These are phyloP conservation scores for Paraescarpia echinospica DNA, from an alignment of 1,140 invertebrate genomes.

Conservation along the genomic window DNA sequence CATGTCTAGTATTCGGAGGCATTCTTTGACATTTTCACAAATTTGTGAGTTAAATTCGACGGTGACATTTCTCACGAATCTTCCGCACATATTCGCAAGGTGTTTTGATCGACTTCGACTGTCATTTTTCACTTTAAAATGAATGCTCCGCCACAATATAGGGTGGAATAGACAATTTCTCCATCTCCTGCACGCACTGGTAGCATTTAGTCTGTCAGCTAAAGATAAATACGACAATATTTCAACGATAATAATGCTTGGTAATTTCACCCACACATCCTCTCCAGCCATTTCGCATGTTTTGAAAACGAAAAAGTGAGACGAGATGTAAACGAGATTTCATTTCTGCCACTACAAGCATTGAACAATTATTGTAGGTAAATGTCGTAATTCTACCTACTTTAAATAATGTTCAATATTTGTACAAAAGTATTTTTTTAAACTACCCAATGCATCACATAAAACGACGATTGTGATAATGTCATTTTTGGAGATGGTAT, in stretches of 20 bases:
- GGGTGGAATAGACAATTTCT: slow-evolving; percentile 66
- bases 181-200: slow-evolving; percentile 68
- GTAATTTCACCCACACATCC: slow-evolving; percentile 58
- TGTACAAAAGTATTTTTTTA: not conserved
- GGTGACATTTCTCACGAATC: slow-evolving; percentile 56
- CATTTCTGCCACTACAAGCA: not conserved
- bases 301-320: slow-evolving; percentile 19
- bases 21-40: slow-evolving; percentile 50
- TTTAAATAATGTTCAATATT: not conserved
- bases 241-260: slow-evolving; percentile 67
- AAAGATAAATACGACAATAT: slow-evolving; percentile 66
- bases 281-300: slow-evolving; percentile 47
- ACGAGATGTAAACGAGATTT: not conserved
- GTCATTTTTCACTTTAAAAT: slow-evolving; percentile 54
- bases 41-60: slow-evolving; percentile 59
- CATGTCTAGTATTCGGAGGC: slow-evolving; percentile 43
- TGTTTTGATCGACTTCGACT: slow-evolving; percentile 56
- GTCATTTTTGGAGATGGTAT: not conserved
- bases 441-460: not conserved
- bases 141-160: slow-evolving; percentile 63
- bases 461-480: not conserved
- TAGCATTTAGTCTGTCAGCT: slow-evolving; percentile 64
- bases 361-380: not conserved
- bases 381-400: not conserved
- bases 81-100: slow-evolving; percentile 56